A percentile compares a stretch with the other conserved stretches of the same genome.
Evolutionary conservation across 2,113 vertebrate species (phyloP).

Genomic region (Crotalus tigris): DNA sequence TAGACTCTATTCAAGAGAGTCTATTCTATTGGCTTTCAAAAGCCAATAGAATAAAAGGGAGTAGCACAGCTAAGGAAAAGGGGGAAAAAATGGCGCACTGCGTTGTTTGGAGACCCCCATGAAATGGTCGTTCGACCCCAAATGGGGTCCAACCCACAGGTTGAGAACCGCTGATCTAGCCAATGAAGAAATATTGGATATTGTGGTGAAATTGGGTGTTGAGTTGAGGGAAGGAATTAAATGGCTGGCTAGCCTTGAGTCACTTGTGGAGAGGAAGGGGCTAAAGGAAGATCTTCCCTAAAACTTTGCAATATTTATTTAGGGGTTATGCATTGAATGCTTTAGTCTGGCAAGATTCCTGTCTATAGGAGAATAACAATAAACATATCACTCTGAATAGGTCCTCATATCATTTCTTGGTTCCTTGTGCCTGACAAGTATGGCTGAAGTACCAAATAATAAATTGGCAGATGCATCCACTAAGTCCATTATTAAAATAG

Average conservation of each 20-base stretch:
- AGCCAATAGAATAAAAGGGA: no score
- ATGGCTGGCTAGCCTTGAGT: not conserved
- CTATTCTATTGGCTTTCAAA: no score
- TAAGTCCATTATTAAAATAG: not conserved
- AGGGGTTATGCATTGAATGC: not conserved
- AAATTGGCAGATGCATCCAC: not conserved
- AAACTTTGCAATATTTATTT: not conserved
- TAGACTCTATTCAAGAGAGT: no score
- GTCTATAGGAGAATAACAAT: not conserved
- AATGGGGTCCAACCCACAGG: no score
- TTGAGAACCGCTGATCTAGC: no score
- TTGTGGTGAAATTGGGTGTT: not conserved
- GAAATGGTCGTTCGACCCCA: no score
- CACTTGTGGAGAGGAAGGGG: not conserved
- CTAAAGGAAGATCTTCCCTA: not conserved
- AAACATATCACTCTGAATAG: not conserved
- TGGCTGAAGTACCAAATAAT: no score
- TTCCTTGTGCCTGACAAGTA: no score
- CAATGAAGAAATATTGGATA: not conserved
- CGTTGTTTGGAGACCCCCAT: no score
- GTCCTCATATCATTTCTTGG: not conserved
- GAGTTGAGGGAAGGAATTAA: not conserved
- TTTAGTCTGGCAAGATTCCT: not conserved
- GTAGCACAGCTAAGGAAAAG: no score
- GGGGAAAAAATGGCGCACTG: no score